Evolutionary conservation across 2,113 vertebrate species (phyloP).

Genomic region (Sula dactylatra): DNA sequence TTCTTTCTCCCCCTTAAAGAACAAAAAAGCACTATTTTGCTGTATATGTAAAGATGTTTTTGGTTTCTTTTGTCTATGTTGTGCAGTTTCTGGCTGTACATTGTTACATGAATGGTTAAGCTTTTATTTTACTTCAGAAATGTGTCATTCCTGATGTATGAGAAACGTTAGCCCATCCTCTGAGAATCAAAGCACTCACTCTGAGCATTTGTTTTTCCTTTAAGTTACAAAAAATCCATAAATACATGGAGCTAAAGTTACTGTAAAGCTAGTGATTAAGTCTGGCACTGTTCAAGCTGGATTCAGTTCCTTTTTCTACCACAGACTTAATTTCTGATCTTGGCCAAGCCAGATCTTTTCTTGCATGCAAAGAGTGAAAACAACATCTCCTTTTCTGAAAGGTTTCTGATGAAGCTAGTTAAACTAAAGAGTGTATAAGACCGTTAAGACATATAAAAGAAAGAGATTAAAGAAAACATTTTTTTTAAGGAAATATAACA

Average conservation of each 20-base stretch:
- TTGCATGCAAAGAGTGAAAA: background rate
- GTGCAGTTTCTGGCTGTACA: background rate
- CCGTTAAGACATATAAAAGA: background rate
- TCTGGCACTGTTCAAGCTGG: background rate
- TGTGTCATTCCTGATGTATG: background rate
- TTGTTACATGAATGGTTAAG: background rate
- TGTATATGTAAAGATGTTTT: background rate
- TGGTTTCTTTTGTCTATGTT: background rate
- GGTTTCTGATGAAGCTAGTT: background rate
- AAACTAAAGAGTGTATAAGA: background rate
- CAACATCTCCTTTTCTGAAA: background rate
- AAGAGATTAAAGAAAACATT: background rate
- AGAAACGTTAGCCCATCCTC: background rate
- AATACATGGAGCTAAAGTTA: background rate
- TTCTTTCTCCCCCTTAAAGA: background rate
- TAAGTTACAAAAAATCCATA: background rate
- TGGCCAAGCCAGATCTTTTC: background rate
- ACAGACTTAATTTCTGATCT: background rate
- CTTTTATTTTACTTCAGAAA: background rate
- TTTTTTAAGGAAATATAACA: background rate
- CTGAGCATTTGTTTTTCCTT: background rate
- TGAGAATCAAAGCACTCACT: background rate
- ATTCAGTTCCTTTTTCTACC: background rate
- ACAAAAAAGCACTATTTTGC: background rate
- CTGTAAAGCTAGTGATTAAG: background rate